Base-by-base conservation (phyloP, 2,113 vertebrate genomes). In the Istiophorus platypterus region DNA sequence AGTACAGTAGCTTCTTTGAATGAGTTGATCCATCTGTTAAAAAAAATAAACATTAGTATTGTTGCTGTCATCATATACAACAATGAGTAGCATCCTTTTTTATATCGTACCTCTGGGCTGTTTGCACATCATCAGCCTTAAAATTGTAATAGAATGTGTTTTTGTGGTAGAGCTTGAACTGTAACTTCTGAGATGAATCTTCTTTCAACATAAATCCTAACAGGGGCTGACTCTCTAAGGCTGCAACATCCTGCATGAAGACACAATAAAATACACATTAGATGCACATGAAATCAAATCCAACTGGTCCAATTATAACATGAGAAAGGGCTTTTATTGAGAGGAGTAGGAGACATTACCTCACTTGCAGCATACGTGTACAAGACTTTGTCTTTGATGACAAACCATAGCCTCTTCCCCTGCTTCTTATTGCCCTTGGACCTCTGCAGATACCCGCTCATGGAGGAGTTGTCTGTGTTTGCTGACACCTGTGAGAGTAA, bases 281-380 rank as follows among this genome's bases (percentile, higher is more conserved):
- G 12, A 66, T 3, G 24, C 7, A 78, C 14, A 63, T 56, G 2
- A 54, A 61, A 41, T 69, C 7, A 29, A 17, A 22, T n/a, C 41
- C 2, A 6, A n/a, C 20, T 45, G 12, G 52, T 58, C 13, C 31
- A 18, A 45, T 31, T 11, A 4, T 5, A 24, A 42, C 26, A 62
- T n/a, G 15, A 17, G 4, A 17, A 7, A 6, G 4, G 15, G 26
- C 12, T 62, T 76, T 57, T 34, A 17, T 0, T 45, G 57, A 66
- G 14, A 11, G 3, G 15, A 11, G 17, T 11, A 5, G n/a, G n/a
- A 62, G 58, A 27, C 9, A 95, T 94, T 94, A 99, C 98, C 98
- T 99, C 98, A 84, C 98, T 99, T 76, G 98, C 98, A 89, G 97
- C 98, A 0, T 99, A 99, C 1, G 97, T 99, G 85, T 99, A 99